Conservation (phyloP, 2,888 invertebrate species). For the Drosophila paramelanica region DNA sequence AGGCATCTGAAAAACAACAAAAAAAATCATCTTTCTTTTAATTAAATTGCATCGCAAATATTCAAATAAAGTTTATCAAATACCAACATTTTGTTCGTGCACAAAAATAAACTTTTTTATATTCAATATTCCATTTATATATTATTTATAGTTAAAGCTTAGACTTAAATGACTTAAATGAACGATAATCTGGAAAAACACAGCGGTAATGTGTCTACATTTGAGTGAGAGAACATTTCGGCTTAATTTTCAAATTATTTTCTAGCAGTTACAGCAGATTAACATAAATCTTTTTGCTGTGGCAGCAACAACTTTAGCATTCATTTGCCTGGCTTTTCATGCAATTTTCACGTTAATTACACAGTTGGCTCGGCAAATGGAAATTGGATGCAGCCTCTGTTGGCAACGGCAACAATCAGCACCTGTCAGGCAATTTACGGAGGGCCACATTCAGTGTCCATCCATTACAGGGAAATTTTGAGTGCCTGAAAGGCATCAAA, state of each 20-base stretch:
- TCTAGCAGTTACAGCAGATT: slow-evolving; percentile 2
- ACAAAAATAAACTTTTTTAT: not conserved
- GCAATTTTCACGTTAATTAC: slow-evolving; percentile 73
- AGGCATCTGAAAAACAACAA: slow-evolving; percentile 14
- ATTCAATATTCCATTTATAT: too few relatives aligned
- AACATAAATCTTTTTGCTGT: slow-evolving; percentile 4
- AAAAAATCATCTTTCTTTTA: not conserved
- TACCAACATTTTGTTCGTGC: too few relatives aligned
- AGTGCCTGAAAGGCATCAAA: slow-evolving; percentile 80
- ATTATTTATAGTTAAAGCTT: too few relatives aligned
- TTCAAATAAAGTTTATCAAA: not conserved
- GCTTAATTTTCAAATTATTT: not conserved
- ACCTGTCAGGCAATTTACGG: slow-evolving; percentile 46
- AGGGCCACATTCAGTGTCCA: slow-evolving; percentile 50
- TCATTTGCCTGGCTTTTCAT: slow-evolving; percentile 31
- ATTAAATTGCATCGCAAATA: not conserved
- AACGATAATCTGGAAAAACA: not conserved
- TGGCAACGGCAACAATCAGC: slow-evolving; percentile 47
- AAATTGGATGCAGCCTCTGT: slow-evolving; percentile 28
- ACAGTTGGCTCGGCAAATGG: slow-evolving; percentile 38
- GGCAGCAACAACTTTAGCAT: slow-evolving; percentile 3
- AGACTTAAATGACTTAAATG: not conserved
- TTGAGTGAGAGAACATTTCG: too few relatives aligned
- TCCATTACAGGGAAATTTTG: slow-evolving; percentile 63
- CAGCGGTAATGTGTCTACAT: too few relatives aligned